Base-by-base conservation (phyloP, 2,113 vertebrate species). In the Lophius piscatorius region DNA sequence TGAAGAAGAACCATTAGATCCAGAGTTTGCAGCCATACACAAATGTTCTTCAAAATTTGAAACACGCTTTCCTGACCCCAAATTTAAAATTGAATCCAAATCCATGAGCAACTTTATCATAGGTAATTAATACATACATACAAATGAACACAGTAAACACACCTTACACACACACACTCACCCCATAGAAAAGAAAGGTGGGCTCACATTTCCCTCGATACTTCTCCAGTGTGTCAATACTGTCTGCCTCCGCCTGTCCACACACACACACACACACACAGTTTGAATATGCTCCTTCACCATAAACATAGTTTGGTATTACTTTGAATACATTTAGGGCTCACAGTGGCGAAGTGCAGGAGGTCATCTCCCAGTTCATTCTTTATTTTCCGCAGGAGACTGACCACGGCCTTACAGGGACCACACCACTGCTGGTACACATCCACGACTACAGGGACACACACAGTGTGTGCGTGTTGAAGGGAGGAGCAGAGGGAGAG, bases 341-440 rank as follows among this genome's bases (percentile, higher is more conserved):
- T 94, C 91, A 99, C 97, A 78, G 91, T 88, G 60, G 94, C 94
- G 74, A 98, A 98, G 75, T 95, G 94, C 57, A 99, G 90, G 4
- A 93, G 86, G 34, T 95, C 89, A 44, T 91, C 90, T 39, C 91
- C 92, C 51, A 93, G 73, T 75, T 98, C 93, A 1, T 93, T 94
- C 84, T 94, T 95, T 61, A 99, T 90, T 90, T 95, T 99, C 73
- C 89, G 88, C 44, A 99, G 94, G 18, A 98, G 92, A 75, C 91
- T 94, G 59, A 95, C 85, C 24, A 94, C 91, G 4, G 95, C 88
- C 65, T 91, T 93, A 78, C 96, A 98, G 16, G 95, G 95, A n/a
- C 97, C 97, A 62, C 95, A 98, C 96, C 96, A 99, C 59, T 91
- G 90, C 63, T 98, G 96, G 78, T 94, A 93, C 3, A 91, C 93